Evolutionary conservation across 1,140 invertebrate species (phyloP).

Genomic region (Ceratina australensis): DNA sequence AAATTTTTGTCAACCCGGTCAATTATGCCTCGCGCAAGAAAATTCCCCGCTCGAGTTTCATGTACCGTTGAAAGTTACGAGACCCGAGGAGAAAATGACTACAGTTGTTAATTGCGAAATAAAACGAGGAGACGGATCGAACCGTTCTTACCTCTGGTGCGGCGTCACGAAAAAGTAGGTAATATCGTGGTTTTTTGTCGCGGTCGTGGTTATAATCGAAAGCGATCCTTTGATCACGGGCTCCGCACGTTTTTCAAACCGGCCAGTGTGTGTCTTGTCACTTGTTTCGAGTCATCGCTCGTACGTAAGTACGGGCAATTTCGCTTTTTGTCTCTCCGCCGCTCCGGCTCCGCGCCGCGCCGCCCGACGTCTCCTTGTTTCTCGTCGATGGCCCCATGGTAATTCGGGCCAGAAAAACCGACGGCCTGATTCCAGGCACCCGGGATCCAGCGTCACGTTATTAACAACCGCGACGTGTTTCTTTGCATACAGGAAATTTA

Average conservation of each 20-base stretch:
- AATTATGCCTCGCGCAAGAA: no score
- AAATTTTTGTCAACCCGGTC: no score
- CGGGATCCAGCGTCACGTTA: conserved; percentile 29
- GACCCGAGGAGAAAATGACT: neutral
- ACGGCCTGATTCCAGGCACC: conserved; percentile 47
- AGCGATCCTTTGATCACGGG: conserved; percentile 61
- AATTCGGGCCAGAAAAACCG: conserved; percentile 52
- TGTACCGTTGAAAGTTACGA: neutral
- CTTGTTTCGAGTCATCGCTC: conserved; percentile 60
- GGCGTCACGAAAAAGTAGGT: conserved; percentile 15
- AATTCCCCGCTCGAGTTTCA: no score
- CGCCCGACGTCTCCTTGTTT: neutral
- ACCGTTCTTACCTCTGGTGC: neutral
- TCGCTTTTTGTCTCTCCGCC: conserved; percentile 51
- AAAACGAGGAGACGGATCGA: conserved; percentile 3
- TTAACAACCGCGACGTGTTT: conserved; percentile 25
- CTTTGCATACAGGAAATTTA: conserved; percentile 13
- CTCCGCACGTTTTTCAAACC: conserved; percentile 49
- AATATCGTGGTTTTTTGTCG: conserved; percentile 12
- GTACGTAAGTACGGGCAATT: conserved; percentile 59
- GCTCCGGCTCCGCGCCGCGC: no score
- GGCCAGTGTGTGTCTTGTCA: conserved; percentile 41
- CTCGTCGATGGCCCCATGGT: conserved; percentile 39
- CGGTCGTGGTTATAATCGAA: conserved; percentile 48
- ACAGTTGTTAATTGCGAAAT: conserved; percentile 3